Evolutionary conservation across 2,797 vertebrate species (phyloP), one percentile per base, ranked within the genome.

Genomic region (Sebastes iracundus): DNA sequence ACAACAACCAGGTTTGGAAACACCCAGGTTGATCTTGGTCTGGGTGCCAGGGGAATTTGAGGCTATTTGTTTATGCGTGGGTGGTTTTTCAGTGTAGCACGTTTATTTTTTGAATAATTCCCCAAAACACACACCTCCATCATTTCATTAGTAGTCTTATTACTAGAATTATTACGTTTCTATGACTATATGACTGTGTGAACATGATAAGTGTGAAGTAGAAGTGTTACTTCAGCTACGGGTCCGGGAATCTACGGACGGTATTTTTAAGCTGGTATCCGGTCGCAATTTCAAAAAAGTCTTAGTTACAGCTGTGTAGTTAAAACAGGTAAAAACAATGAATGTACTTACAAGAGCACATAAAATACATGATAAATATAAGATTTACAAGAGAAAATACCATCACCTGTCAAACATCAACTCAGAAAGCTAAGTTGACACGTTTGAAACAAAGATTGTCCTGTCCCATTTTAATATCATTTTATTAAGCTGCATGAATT

Each of bases 41-140:
- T 61, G 22, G 16, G 28, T 56, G 7, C 4, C 2, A 28, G 82
- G 90, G 90, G 82, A 88, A 87, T 82, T 88, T 68, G 46, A 60
- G 2, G 28, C 14, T 89, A 18, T 81, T 82, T 72, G 14, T 64
- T 23, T 79, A 81, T 22, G 35, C 11, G 22, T 58, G 63, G 71
- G 80, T 84, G 55, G 0, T 87, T 89, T 90, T 46, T 83, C 23
- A 70, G 27, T 13, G 1, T 42, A 27, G 56, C 65, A 73, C 18
- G 23, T 27, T 5, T 52, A 10, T 35, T 55, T 0, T 58, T 71
- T 32, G 9, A 28, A 22, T 11, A 79, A 56, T 56, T 9, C 68
- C 77, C 68, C 30, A 70, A 46, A 35, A 71, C 4, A 74, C 75
- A 75, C 4, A 30, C 6, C 4, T 23, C 4, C 0, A 20, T 82